phyloP scores from a whole-genome alignment of 2,888 invertebrate species.

The Nymphalis c-album region DNA sequence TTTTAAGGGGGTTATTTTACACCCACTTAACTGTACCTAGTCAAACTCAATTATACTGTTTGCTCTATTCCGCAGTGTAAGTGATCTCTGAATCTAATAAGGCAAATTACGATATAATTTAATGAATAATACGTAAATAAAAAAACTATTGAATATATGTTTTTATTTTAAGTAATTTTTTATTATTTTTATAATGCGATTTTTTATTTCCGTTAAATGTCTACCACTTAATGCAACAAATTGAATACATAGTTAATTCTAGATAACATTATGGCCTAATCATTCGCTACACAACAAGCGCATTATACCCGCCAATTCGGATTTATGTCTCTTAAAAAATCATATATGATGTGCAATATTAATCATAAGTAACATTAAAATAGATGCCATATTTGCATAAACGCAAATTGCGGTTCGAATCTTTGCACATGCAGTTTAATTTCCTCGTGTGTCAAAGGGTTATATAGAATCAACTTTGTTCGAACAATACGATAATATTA shows the following conservation, averaged over 20 bases:
- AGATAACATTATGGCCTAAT: slow-evolving; percentile 36
- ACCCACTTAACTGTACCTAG: no score
- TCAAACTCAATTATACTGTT: no score
- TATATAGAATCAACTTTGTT: slow-evolving; percentile 9
- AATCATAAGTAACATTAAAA: not conserved
- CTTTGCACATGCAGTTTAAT: slow-evolving; percentile 1
- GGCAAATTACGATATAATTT: no score
- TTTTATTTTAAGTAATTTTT: not conserved
- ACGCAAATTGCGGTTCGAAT: not conserved
- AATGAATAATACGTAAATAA: no score
- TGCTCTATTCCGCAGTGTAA: no score
- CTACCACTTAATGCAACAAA: slow-evolving; percentile 29
- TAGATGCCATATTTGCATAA: slow-evolving; percentile 1
- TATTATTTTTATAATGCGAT: not conserved
- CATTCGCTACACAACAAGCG: slow-evolving; percentile 16
- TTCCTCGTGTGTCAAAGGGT: slow-evolving; percentile 2
- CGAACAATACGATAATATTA: not conserved
- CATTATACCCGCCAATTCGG: slow-evolving; percentile 1
- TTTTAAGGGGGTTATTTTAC: no score
- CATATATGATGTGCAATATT: not conserved
- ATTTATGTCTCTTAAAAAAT: not conserved
- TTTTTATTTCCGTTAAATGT: not conserved
- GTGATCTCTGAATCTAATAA: no score
- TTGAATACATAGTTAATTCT: slow-evolving; percentile 17
- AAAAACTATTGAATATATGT: not conserved